phyloP scores from a whole-genome alignment of 2,888 invertebrate genomes.

The Lepidochitona cinerea region DNA sequence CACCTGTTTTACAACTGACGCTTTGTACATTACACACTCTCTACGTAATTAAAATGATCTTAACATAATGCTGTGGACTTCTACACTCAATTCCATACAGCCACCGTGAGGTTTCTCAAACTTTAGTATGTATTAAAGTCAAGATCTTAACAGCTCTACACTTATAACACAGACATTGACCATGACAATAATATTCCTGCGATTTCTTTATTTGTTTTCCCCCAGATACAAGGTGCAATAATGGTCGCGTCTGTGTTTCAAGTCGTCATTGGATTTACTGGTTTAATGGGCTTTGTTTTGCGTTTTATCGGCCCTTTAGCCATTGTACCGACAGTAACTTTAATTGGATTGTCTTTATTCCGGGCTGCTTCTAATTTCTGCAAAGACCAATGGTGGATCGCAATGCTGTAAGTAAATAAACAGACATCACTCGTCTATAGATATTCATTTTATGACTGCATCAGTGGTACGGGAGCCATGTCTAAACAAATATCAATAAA shows the following conservation, averaged over 20 bases:
- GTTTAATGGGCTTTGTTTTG: constrained; percentile 82
- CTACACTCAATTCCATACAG: neutral
- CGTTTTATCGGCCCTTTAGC: constrained; percentile 86
- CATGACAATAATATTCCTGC: neutral
- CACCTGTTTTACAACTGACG: too few species aligned
- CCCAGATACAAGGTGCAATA: constrained; percentile 82
- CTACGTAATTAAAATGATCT: too few species aligned
- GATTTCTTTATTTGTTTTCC: constrained; percentile 8
- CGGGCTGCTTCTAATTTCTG: constrained; percentile 84
- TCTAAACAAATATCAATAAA: too few species aligned
- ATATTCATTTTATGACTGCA: too few species aligned
- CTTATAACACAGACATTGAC: neutral
- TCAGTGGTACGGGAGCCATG: too few species aligned
- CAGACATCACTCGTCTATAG: neutral
- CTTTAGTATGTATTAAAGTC: neutral
- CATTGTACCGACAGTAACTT: constrained; percentile 85
- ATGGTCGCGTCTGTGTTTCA: constrained; percentile 84
- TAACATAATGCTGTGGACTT: too few species aligned
- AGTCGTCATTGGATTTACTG: constrained; percentile 79
- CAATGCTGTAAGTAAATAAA: constrained; percentile 78
- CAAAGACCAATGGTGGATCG: constrained; percentile 87
- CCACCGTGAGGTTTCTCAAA: neutral
- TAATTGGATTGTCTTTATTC: constrained; percentile 86
- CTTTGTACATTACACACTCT: too few species aligned
- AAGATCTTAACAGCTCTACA: neutral